Conservation (phyloP, 2,113 vertebrate species). For the Damaliscus lunatus region DNA sequence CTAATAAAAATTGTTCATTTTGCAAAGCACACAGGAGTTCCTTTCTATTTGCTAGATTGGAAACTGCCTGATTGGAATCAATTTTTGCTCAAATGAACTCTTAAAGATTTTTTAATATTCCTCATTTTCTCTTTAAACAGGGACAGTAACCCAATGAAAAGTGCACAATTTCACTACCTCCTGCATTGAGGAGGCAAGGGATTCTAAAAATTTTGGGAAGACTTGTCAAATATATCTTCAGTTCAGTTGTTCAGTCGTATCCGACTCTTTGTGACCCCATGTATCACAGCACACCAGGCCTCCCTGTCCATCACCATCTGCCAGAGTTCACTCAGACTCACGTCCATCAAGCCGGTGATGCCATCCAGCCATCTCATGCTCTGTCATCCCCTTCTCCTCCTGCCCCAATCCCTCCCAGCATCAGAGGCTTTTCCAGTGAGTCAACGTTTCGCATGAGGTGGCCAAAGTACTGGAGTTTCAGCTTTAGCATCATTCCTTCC, state of each 20-base stretch:
- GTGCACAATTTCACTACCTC: neutral
- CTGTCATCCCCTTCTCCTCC: too few species aligned
- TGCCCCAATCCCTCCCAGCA: too few species aligned
- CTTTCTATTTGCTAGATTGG: neutral
- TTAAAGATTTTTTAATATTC: neutral
- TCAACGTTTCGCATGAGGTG: too few species aligned
- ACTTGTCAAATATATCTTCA: neutral
- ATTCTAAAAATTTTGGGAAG: neutral
- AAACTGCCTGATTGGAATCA: neutral
- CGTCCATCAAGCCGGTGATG: fast-evolving
- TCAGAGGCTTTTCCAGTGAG: too few species aligned
- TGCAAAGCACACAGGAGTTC: neutral
- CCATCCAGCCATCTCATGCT: too few species aligned
- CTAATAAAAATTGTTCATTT: neutral
- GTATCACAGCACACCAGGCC: too few species aligned
- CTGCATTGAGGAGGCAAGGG: neutral
- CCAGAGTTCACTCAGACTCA: too few species aligned
- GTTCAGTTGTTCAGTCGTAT: too few species aligned
- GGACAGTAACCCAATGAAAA: neutral
- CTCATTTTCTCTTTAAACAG: neutral
- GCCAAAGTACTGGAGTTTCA: too few species aligned
- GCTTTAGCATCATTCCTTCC: too few species aligned
- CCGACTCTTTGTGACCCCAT: too few species aligned
- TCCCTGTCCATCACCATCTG: too few species aligned
- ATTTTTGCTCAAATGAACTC: neutral